Evolutionary conservation across 2,888 invertebrate species (phyloP).

Genomic region (Drosophila recens): DNA sequence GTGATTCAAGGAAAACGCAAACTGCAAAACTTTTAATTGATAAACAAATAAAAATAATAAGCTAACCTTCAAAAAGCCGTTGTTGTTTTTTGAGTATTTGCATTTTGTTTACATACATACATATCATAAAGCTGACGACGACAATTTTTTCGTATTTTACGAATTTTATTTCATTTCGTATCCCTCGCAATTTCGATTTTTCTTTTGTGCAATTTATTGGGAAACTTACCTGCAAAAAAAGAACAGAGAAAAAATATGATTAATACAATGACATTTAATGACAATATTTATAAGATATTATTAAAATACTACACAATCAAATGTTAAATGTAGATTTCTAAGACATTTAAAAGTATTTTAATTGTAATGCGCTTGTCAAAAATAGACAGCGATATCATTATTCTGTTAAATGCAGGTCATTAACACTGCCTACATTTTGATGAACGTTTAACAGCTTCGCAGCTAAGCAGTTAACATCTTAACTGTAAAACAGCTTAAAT

Average conservation of each 20-base stretch:
- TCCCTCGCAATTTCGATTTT: slow-evolving; percentile 29
- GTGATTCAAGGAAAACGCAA: slow-evolving; percentile 60
- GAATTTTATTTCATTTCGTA: slow-evolving; percentile 33
- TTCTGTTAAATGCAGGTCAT: background rate
- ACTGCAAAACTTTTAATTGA: slow-evolving; percentile 55
- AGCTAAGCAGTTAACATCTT: background rate
- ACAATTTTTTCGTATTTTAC: slow-evolving; percentile 19
- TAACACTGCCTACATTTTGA: background rate
- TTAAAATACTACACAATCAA: background rate
- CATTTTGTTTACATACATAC: slow-evolving; percentile 62
- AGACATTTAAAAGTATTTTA: background rate
- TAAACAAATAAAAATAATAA: slow-evolving; percentile 64
- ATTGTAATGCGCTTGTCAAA: background rate
- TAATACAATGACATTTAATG: slow-evolving; percentile 24
- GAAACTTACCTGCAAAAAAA: slow-evolving; percentile 67
- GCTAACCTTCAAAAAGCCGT: slow-evolving; percentile 61
- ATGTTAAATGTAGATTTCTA: background rate
- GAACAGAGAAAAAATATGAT: slow-evolving; percentile 33
- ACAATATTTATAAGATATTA: background rate
- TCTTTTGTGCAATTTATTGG: slow-evolving; percentile 36
- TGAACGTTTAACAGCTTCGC: no score
- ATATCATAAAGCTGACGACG: slow-evolving; percentile 43
- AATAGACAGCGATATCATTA: background rate
- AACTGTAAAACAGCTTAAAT: background rate
- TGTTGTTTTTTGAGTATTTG: slow-evolving; percentile 28